Base-by-base conservation (phyloP, 92 coral and sea anemone species). In the Epizoanthus stellaris region DNA sequence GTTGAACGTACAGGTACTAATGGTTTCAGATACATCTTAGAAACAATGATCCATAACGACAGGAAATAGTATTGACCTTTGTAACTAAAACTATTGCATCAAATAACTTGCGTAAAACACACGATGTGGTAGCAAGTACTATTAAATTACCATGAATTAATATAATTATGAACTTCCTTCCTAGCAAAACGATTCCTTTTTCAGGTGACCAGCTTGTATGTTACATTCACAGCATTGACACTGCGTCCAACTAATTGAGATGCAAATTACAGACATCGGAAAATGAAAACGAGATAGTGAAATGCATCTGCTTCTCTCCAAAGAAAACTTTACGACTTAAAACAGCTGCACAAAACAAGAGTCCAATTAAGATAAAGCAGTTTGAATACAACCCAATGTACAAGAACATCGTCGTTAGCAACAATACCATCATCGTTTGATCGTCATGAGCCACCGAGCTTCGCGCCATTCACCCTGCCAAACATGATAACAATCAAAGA, bases 291-390 rank as follows among this genome's bases (percentile, higher is more conserved):
- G 25, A 23, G 25, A 30, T 19, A 8, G 12, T 67, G 10, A 34
- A 67, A 5, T 42, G 17, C 17, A 36, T 67, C 38, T 67, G 19
- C 72, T 67, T 67, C 72, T 67, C 45, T 5, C 72, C 49, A 16
- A 36, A 36, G 72, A 67, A 67, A 67, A 30, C 17, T 20, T 45
- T n/a, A 42, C 10, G 3, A 47, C 72, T 36, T 16, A 36, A 30
- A 67, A 67, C 14, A 7, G 72, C 72, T 67, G 49, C 72, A 67
- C 72, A 67, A 67, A 25, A 67, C 47, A 36, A 47, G 38, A 67
- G 72, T 19, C 72, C 49, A 67, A 67, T 67, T 47, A 67, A 20
- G 38, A 67, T 67, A 30, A 67, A 67, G 72, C 10, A 67, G 49
- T 67, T 67, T 47, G 16, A 67, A 42, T 67, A 67, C 43, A 67